Base-by-base conservation (phyloP, 2,888 invertebrate genomes). In the Acrobasis repandana region DNA sequence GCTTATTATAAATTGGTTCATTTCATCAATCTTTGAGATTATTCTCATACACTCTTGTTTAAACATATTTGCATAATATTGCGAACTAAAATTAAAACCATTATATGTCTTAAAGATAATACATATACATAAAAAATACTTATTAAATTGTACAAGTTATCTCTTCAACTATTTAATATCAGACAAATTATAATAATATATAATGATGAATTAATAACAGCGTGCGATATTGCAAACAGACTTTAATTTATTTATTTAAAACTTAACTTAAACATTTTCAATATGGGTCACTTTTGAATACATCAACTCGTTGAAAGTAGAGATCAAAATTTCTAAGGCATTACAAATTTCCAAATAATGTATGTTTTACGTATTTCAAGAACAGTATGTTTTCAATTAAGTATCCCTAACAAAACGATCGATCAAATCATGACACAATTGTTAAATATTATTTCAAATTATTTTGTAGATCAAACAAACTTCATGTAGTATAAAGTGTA, bases 61-160 rank as follows among this genome's bases (percentile, higher is more conserved):
- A 54, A 54, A 54, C 36, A n/a, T 36, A 52, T 36, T 52, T 52
- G 15, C 6, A 52, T 36, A 36, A 8, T 18, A 43, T 43, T 43
- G 43, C 43, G n/a, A 43, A 43, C 1, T 43, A 6, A 14, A n/a
- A 14, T 43, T 6, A 28, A 28, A 43, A 11, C 11, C 2, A 10
- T 43, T 43, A 43, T 43, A 3, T 43, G n/a, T 43, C 11, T 43
- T 5, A 14, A 3, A 10, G 43, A 38, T 43, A 54, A 54, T 54
- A 54, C 18, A 20, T 43, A 18, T 14, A 38, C 10, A 38, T 54
- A 58, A 16, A 18, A 60, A 50, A 57, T 52, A 57, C 60, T 43
- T 43, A 43, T 43, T 43, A n/a, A 14, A 5, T n/a, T 43, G 8
- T 20, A 54, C 38, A 18, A 9, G 18, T 54, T 54, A 43, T 14